Conservation (phyloP, 2,113 vertebrate genomes). For the Orientallactaga bullata region DNA sequence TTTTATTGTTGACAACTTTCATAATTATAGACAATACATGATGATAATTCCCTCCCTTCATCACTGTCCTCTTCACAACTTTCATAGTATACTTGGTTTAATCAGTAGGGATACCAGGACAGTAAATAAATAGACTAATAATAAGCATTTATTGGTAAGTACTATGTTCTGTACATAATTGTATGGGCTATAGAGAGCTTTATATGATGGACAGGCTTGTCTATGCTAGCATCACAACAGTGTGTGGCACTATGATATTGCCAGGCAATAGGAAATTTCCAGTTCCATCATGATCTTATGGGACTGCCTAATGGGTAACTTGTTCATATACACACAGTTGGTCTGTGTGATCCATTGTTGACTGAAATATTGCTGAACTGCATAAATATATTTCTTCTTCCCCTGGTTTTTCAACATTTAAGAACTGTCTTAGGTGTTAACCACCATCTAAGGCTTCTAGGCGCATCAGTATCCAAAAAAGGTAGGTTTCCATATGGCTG, state of each 20-base stretch:
- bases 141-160: background rate
- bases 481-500: too few species aligned
- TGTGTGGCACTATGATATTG: background rate
- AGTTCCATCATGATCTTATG: background rate
- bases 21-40: too few species aligned
- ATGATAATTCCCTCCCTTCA: too few species aligned
- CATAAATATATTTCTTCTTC: background rate
- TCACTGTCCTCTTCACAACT: too few species aligned
- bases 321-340: background rate
- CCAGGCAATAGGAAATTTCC: background rate
- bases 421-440: background rate
- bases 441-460: too few species aligned
- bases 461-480: too few species aligned
- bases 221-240: background rate
- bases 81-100: background rate
- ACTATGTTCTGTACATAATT: background rate
- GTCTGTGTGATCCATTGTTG: background rate
- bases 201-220: background rate
- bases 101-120: background rate
- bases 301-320: background rate
- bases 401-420: background rate
- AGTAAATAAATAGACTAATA: background rate
- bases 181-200: too few species aligned
- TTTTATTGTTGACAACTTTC: too few species aligned
- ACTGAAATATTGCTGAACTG: background rate